phyloP scores from a whole-genome alignment of 2,888 invertebrate species.

The Plemyria rubiginata region DNA sequence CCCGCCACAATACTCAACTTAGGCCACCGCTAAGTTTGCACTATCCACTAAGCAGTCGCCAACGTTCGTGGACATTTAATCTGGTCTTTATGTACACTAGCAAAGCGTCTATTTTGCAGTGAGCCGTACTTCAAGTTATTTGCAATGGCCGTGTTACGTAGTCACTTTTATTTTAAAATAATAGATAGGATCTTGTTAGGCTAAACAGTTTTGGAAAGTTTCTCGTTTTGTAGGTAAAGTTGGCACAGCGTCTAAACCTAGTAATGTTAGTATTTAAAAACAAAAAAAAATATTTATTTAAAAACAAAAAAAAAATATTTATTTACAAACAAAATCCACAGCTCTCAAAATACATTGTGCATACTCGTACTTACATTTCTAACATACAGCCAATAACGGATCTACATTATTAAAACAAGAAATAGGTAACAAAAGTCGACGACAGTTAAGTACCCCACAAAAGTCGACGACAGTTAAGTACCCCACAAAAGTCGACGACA shows the following conservation, averaged over 20 bases:
- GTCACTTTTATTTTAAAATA: conserved; percentile 48
- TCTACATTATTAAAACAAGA: no score
- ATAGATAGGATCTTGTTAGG: conserved; percentile 51
- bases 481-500: no score
- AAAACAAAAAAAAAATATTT: no score
- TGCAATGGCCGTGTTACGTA: conserved; percentile 38
- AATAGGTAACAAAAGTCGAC: no score
- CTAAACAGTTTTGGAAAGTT: conserved; percentile 43
- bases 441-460: no score
- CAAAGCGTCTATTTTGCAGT: conserved; percentile 36
- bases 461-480: no score
- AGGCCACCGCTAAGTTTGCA: conserved; percentile 49
- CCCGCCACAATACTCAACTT: conserved; percentile 39
- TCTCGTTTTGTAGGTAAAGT: conserved; percentile 25
- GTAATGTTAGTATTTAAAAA: no score
- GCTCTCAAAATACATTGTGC: no score
- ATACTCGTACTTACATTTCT: no score
- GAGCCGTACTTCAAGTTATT: conserved; percentile 16
- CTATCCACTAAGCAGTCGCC: conserved; percentile 58
- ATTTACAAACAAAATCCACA: no score
- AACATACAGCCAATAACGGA: no score
- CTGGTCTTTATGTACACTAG: conserved; percentile 44
- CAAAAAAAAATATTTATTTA: no score
- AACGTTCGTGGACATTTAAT: conserved; percentile 49
- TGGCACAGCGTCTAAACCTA: conserved; percentile 9